Base-by-base conservation (phyloP, 1,140 invertebrate species). In the Apolygus lucorum region DNA sequence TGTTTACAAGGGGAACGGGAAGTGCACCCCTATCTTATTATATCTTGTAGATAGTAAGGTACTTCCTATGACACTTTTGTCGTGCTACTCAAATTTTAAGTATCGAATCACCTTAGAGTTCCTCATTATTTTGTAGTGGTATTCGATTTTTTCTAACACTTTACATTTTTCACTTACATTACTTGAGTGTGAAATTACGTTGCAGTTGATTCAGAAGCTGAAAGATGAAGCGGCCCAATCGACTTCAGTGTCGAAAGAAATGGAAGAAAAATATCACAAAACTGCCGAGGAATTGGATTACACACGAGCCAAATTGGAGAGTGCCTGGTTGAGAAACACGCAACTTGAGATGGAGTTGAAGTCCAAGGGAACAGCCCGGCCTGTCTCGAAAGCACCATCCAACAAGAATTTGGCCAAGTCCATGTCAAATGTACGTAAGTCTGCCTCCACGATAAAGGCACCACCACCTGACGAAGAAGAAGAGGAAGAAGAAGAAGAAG, bases 151-250 rank as follows among this genome's bases (percentile, higher is more conserved):
- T n/a, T n/a, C n/a, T n/a, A n/a, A n/a, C n/a, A n/a, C n/a, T n/a
- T n/a, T n/a, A n/a, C n/a, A n/a, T n/a, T n/a, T n/a, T n/a, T n/a
- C n/a, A n/a, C n/a, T n/a, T n/a, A n/a, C n/a, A n/a, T n/a, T n/a
- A n/a, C n/a, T n/a, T n/a, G n/a, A n/a, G n/a, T n/a, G n/a, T n/a
- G n/a, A n/a, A n/a, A 49, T 17, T 49, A 49, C 8, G 65, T 54
- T 74, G 72, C 34, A 78, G 76, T 67, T 76, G 22, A 74, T 78
- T 4, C 66, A 77, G 13, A 78, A 81, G 74, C 80, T 93, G 62
- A 91, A 89, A 77, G 83, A 84, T 67, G 89, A 93, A 78, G 87
- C 88, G 0, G 85, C 88, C 72, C 84, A 88, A 72, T 86, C 90
- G 0, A 86, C 88, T 75, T 88, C 88, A 75, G 86, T 86, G 22